Base-by-base conservation (phyloP, 1,140 invertebrate genomes). In the Oppia nitens region DNA sequence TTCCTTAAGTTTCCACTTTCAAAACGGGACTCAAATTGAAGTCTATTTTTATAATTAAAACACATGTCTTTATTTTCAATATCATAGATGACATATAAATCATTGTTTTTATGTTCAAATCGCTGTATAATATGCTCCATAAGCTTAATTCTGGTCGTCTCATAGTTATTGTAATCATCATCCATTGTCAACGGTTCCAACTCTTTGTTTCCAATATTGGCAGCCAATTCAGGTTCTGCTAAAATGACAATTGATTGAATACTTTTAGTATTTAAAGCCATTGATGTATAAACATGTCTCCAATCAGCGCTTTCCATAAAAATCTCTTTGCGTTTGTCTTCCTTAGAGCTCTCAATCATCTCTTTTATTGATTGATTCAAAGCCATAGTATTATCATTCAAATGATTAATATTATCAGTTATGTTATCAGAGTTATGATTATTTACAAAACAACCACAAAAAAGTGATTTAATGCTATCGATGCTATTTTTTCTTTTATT, bases 1-100 rank as follows among this genome's bases (percentile, higher is more conserved):
- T 92, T 93, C 2, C 89, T 82, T 56, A 98, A 75, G 73, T 98
- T 98, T 40, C 92, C 94, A 57, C 84, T 87, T 74, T 98, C 94
- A 71, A 98, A 98, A 64, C 91, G 80, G 12, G 91, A 92, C 70
- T 97, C 92, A 71, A 98, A 98, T 59, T 77, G 76, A 17, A 97
- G 20, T 9, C 2, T 3, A 9, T 29, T 25, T 25, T 49, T 20
- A 26, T 25, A n/a, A 24, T 26, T 20, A 52, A 20, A n/a, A 17
- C 53, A 53, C 14, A 17, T 2, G 47, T 50, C 12, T 26, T 28
- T 23, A 23, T 40, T 24, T 45, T 57, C 47, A 23, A 49, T 52
- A 27, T 57, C 56, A 45, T 57, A 57, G 24, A 57, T 29, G 11
- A 57, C 17, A 2, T 11, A 2, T 1, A 3, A n/a, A 17, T 50